These are phyloP conservation scores for Borostomias antarcticus DNA, from an alignment of 2,797 vertebrate species.

Conservation along the genomic window DNA sequence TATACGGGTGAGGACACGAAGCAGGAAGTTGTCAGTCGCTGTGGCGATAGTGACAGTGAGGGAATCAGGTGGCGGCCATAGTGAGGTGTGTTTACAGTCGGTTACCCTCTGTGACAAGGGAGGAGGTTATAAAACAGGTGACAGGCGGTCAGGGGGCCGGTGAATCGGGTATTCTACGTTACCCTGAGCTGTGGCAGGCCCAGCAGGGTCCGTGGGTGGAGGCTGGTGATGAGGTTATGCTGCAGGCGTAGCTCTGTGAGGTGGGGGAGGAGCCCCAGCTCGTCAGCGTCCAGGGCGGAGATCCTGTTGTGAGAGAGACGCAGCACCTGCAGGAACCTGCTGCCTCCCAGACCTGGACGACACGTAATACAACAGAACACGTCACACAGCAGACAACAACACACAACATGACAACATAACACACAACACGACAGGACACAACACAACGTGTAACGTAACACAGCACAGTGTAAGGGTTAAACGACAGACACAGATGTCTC, in stretches of 20 bases:
- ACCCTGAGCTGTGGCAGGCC: conserved; percentile 82
- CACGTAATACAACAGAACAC: conserved; percentile 17
- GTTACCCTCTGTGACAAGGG: too few species aligned
- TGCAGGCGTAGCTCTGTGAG: conserved; percentile 80
- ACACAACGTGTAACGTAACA: not conserved
- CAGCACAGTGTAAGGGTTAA: not conserved
- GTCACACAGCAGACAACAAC: not conserved
- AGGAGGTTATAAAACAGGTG: not conserved
- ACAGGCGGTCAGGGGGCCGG: not conserved
- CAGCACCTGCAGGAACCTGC: conserved; percentile 73
- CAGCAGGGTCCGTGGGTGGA: conserved; percentile 80
- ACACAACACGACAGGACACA: too few species aligned
- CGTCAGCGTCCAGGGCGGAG: conserved; percentile 59
- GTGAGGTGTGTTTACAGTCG: too few species aligned
- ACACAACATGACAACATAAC: not conserved
- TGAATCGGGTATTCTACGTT: conserved; percentile 40
- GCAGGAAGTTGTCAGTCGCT: too few species aligned
- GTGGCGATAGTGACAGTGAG: too few species aligned
- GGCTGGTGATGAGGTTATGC: conserved; percentile 80
- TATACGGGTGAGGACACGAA: too few species aligned
- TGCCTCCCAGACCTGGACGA: conserved; percentile 61
- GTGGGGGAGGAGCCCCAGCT: conserved; percentile 75
- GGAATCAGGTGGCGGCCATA: too few species aligned
- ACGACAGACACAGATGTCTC: not conserved
- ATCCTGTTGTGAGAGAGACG: conserved; percentile 84